A percentile compares a stretch with the other conserved stretches of the same genome.
phyloP scores from a whole-genome alignment of 2,113 vertebrate species.

The Bathybates hornii region DNA sequence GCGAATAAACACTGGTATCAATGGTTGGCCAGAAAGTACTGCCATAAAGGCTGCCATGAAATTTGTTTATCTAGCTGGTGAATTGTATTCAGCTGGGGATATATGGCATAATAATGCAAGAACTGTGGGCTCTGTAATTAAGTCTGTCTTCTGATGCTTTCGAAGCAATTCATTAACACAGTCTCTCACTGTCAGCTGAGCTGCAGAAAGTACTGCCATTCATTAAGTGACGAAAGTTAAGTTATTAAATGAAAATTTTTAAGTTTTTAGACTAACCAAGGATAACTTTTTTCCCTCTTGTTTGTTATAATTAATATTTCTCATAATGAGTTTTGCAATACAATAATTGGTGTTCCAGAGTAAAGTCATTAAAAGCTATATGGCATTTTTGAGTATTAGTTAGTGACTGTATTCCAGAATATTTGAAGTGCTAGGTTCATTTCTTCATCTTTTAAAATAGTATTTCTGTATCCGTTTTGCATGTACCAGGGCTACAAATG shows the following conservation, averaged over 20 bases:
- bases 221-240: conserved; percentile 64
- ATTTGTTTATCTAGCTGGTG: conserved; percentile 72
- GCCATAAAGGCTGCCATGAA: conserved; percentile 69
- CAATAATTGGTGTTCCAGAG: conserved; percentile 54
- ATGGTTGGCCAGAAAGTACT: conserved; percentile 70
- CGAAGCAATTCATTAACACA: conserved; percentile 74
- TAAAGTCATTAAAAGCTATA: conserved; percentile 45
- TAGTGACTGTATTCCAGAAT: not conserved
- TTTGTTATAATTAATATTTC: conserved; percentile 63
- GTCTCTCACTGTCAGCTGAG: conserved; percentile 63
- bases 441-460: not conserved
- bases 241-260: conserved; percentile 54
- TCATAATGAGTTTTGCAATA: conserved; percentile 62
- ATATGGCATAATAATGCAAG: conserved; percentile 66
- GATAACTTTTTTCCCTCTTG: conserved; percentile 48
- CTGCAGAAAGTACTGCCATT: conserved; percentile 56
- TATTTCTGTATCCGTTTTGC: not conserved
- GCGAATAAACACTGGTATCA: conserved; percentile 79
- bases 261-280: conserved; percentile 49
- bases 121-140: conserved; percentile 69
- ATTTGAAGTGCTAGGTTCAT: not conserved
- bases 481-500: not conserved
- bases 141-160: conserved; percentile 76
- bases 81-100: conserved; percentile 65
- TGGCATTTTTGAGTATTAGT: not conserved